These are phyloP conservation scores for Bacillus rossius DNA, from an alignment of 1,140 invertebrate species.

Conservation along the genomic window DNA sequence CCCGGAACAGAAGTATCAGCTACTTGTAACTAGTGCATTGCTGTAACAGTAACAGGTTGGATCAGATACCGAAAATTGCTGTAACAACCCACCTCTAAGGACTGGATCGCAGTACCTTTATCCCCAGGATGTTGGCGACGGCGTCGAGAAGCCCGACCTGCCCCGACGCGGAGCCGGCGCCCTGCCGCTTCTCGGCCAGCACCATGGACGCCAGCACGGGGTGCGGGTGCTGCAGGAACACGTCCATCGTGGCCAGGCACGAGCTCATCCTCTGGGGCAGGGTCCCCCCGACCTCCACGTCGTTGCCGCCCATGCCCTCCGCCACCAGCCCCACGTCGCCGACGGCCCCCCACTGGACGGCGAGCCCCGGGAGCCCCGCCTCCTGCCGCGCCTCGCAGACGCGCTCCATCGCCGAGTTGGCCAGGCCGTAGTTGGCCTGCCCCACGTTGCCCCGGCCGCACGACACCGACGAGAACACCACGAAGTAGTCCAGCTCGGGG, in stretches of 20 bases:
- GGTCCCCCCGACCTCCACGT: conserved; percentile 89
- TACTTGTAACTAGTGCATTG: too few relatives aligned
- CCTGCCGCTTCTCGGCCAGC: conserved; percentile 64
- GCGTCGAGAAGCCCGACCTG: conserved; percentile 60
- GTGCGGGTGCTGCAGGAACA: conserved; percentile 81
- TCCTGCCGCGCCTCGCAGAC: conserved; percentile 79
- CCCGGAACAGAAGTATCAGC: too few relatives aligned
- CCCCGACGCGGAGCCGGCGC: conserved; percentile 38
- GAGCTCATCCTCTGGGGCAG: conserved; percentile 87
- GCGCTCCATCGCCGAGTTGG: conserved; percentile 95
- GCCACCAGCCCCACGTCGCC: conserved; percentile 92
- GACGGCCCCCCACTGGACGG: conserved; percentile 97
- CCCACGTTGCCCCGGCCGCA: conserved; percentile 93
- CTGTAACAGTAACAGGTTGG: too few relatives aligned
- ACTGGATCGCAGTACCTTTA: too few relatives aligned
- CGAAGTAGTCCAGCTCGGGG: conserved; percentile 81
- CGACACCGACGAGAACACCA: conserved; percentile 90
- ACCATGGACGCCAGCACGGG: conserved; percentile 83
- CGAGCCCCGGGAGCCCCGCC: conserved; percentile 54
- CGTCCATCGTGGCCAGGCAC: conserved; percentile 79
- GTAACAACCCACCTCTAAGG: too few relatives aligned
- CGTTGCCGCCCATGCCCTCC: conserved; percentile 76
- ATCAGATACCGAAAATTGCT: too few relatives aligned
- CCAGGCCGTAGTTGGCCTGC: conserved; percentile 92
- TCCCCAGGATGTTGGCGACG: conserved; percentile 79